These are phyloP conservation scores for Troides aeacus DNA, from an alignment of 2,888 invertebrate genomes.

Conservation along the genomic window DNA sequence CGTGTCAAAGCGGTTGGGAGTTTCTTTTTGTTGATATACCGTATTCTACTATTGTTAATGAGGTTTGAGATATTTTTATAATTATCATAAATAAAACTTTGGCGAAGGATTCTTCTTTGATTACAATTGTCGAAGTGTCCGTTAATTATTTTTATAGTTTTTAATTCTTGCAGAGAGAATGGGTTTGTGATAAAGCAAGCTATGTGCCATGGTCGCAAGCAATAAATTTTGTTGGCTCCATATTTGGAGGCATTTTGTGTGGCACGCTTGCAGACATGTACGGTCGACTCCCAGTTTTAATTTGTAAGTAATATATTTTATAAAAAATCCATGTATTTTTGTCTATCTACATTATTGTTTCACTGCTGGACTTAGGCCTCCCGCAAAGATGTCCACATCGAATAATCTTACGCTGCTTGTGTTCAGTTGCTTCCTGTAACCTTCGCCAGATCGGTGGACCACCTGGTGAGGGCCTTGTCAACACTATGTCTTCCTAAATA, in stretches of 20 bases:
- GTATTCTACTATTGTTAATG: slow-evolving; percentile 52
- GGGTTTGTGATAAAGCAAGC: slow-evolving; percentile 53
- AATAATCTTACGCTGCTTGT: too few species aligned
- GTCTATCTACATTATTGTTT: not conserved
- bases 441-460: too few species aligned
- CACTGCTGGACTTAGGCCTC: too few species aligned
- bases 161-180: slow-evolving; percentile 46
- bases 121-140: too few species aligned
- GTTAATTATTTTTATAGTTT: not conserved
- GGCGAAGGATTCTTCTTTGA: too few species aligned
- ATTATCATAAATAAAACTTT: not conserved
- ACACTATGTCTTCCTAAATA: too few species aligned
- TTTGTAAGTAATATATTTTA: slow-evolving; percentile 42
- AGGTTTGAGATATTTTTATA: slow-evolving; percentile 38
- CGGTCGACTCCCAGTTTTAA: slow-evolving; percentile 53
- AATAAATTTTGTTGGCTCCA: slow-evolving; percentile 49
- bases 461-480: too few species aligned
- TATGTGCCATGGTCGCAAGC: slow-evolving; percentile 50
- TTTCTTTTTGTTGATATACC: slow-evolving; percentile 53
- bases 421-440: too few species aligned
- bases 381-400: too few species aligned
- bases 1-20: slow-evolving; percentile 54
- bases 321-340: not conserved
- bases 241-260: slow-evolving; percentile 49
- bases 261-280: slow-evolving; percentile 53